phyloP scores from a whole-genome alignment of 2,797 vertebrate genomes.

The Poeciliopsis presidionis region DNA sequence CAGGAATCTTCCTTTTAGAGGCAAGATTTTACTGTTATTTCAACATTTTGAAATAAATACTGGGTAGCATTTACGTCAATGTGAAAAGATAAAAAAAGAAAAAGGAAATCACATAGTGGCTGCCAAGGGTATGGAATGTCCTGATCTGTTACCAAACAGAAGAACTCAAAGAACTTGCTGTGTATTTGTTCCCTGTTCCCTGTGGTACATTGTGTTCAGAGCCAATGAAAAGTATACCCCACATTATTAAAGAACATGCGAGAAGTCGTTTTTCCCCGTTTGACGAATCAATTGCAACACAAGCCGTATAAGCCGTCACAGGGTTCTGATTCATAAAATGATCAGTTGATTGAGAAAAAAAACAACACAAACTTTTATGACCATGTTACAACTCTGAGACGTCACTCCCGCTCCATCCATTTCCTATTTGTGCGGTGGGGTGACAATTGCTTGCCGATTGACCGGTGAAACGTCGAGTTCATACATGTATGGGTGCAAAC shows the following conservation, averaged over 20 bases:
- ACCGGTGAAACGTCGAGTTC: no score
- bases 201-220: conserved; percentile 34
- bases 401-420: no score
- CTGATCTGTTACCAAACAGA: conserved; percentile 19
- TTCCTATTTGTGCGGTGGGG: no score
- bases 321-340: neutral
- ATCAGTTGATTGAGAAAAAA: neutral
- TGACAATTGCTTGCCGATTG: no score
- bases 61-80: neutral
- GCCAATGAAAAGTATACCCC: conserved; percentile 1
- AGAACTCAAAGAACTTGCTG: conserved; percentile 19
- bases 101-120: neutral
- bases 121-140: conserved; percentile 12
- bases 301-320: neutral
- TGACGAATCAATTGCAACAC: neutral
- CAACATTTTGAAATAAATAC: neutral
- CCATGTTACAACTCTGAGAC: neutral
- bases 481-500: no score
- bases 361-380: neutral
- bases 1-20: neutral
- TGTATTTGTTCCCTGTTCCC: conserved; percentile 23
- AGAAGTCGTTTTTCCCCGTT: neutral
- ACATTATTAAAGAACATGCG: conserved; percentile 3
- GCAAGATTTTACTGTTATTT: neutral
- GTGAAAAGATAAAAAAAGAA: conserved; percentile 10